phyloP scores from a whole-genome alignment of 2,888 invertebrate species.

The Volucella inflata region DNA sequence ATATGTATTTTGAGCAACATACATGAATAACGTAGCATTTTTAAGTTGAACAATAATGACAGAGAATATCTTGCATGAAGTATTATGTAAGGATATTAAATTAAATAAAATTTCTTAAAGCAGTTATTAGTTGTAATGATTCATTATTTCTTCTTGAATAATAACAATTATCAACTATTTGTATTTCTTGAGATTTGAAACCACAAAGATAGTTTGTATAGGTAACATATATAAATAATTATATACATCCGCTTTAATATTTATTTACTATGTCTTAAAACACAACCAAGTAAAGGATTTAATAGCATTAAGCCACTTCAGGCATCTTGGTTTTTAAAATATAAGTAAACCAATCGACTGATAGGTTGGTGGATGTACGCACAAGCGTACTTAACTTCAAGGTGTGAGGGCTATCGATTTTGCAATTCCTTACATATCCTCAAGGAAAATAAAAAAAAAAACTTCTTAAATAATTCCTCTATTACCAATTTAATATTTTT shows the following conservation, averaged over 20 bases:
- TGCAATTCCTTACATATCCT: slow-evolving; percentile 28
- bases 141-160: too few relatives aligned
- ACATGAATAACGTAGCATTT: too few relatives aligned
- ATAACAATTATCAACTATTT: too few relatives aligned
- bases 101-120: too few relatives aligned
- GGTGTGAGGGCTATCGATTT: slow-evolving; percentile 62
- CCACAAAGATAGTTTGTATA: too few relatives aligned
- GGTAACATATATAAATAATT: too few relatives aligned
- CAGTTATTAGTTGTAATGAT: too few relatives aligned
- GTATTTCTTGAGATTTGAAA: too few relatives aligned
- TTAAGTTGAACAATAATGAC: too few relatives aligned
- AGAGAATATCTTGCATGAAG: too few relatives aligned
- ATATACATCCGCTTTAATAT: neutral
- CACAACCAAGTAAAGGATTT: slow-evolving; percentile 24
- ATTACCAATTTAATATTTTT: neutral
- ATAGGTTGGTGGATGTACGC: slow-evolving; percentile 47
- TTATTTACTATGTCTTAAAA: neutral
- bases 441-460: neutral
- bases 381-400: slow-evolving; percentile 56
- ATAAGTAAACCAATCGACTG: slow-evolving; percentile 31
- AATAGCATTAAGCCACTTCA: slow-evolving; percentile 55
- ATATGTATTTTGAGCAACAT: too few relatives aligned
- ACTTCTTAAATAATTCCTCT: neutral
- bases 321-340: slow-evolving; percentile 35
- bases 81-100: too few relatives aligned